Conservation (phyloP, 1,140 invertebrate genomes). For the Anastrepha ludens region DNA sequence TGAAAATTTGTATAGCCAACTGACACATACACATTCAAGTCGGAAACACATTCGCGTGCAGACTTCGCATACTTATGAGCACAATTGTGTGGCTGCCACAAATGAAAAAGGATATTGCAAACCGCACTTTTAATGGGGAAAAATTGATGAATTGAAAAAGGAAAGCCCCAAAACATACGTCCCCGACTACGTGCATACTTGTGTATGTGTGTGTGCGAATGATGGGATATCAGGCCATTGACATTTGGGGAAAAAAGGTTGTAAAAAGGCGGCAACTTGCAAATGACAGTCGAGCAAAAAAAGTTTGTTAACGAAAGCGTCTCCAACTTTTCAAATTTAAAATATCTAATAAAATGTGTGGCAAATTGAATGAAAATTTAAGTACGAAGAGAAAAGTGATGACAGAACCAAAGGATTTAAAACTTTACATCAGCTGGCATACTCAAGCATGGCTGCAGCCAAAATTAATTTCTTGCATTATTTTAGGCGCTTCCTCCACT, state of each 20-base stretch:
- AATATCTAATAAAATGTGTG: not conserved
- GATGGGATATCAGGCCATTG: not conserved
- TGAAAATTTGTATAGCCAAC: slow-evolving; percentile 30
- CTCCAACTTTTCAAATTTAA: not conserved
- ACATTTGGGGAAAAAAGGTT: not conserved
- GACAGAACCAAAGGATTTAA: not conserved
- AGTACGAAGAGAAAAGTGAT: not conserved
- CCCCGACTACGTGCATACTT: not conserved
- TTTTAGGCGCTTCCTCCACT: not conserved
- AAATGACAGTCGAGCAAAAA: not conserved
- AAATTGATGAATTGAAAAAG: slow-evolving; percentile 31
- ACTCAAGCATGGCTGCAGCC: not conserved
- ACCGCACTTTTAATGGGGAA: slow-evolving; percentile 43
- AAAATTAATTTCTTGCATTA: not conserved
- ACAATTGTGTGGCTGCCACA: not conserved
- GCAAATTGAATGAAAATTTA: not conserved
- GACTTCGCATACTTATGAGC: not conserved
- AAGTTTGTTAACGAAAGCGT: too few species aligned
- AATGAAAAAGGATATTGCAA: slow-evolving; percentile 39
- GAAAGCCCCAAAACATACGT: not conserved
- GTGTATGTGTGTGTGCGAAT: not conserved
- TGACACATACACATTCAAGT: not conserved
- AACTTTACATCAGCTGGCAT: not conserved
- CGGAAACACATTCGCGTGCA: not conserved
- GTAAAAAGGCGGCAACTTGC: not conserved